phyloP scores from a whole-genome alignment of 2,797 vertebrate genomes.

The Danio aesculapii region DNA sequence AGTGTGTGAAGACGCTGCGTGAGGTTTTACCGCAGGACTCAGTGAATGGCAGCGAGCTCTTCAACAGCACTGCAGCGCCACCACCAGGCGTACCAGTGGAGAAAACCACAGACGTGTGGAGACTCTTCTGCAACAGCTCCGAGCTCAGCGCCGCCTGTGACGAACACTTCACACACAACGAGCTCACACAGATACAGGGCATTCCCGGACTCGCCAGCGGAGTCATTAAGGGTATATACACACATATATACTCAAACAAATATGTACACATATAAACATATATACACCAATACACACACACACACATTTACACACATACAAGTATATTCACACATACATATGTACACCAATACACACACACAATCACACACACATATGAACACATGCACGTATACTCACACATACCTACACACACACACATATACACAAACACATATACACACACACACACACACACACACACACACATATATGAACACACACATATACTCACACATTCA shows the following conservation, averaged over 20 bases:
- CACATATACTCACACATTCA: no score
- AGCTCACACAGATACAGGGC: slow-evolving; percentile 79
- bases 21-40: neutral
- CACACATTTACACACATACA: no score
- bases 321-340: no score
- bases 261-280: no score
- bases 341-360: no score
- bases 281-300: no score
- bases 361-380: no score
- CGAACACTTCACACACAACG: slow-evolving; percentile 83
- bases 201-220: slow-evolving; percentile 89
- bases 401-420: no score
- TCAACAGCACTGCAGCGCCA: slow-evolving; percentile 62
- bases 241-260: no score
- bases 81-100: slow-evolving; percentile 53
- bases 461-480: no score
- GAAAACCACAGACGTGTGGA: slow-evolving; percentile 80
- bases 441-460: no score
- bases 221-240: slow-evolving; percentile 79
- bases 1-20: slow-evolving; percentile 78
- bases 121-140: slow-evolving; percentile 78
- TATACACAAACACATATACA: neutral
- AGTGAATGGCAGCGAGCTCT: slow-evolving; percentile 63
- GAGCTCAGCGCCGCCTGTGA: slow-evolving; percentile 83
- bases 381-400: no score